A percentile compares a stretch with the other conserved stretches of the same genome.
Conservation (phyloP, 1,140 invertebrate genomes). For the Ceratitis capitata region DNA sequence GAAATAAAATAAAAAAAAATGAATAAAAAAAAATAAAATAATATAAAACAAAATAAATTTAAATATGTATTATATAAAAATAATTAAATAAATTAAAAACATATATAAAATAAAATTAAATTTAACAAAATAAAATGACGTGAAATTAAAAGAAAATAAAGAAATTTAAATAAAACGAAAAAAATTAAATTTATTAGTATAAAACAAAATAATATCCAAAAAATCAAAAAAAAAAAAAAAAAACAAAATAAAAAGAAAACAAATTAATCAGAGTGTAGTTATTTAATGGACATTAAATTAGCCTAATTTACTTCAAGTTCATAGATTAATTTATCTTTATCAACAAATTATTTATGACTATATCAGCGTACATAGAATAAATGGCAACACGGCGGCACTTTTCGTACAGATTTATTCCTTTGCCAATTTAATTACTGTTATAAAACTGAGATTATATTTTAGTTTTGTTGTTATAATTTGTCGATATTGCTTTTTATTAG, state of each 20-base stretch:
- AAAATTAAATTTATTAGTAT: not conserved
- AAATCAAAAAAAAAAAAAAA: not conserved
- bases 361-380: not conserved
- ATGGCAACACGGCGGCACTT: not conserved
- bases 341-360: not conserved
- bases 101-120: not conserved
- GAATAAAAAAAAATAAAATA: not conserved
- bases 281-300: not conserved
- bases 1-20: not conserved
- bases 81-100: not conserved
- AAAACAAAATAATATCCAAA: not conserved
- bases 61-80: not conserved
- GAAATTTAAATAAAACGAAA: not conserved
- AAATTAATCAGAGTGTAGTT: too few species aligned
- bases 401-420: constrained; percentile 1
- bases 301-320: not conserved
- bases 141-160: not conserved
- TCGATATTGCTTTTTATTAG: not conserved
- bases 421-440: not conserved
- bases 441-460: not conserved
- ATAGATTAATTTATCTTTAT: not conserved
- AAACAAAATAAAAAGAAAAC: not conserved
- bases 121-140: not conserved
- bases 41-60: not conserved
- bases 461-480: not conserved